Percentiles rank a stretch among this genome's conserved stretches.
Conservation (phyloP, 2,888 invertebrate species). For the Neoscelio sp. region DNA sequence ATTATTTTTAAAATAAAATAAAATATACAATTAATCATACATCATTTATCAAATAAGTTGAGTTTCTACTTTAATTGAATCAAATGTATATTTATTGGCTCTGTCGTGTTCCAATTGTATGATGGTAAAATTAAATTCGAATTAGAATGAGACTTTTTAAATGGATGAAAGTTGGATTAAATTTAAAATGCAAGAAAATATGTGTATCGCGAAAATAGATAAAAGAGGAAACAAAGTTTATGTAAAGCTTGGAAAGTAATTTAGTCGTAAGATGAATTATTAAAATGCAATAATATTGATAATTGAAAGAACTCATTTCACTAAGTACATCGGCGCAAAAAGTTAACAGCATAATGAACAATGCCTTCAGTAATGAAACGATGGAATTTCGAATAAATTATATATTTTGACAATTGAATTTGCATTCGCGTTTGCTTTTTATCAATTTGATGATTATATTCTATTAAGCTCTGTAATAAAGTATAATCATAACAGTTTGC, state of each 20-base stretch:
- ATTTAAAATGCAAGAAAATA: constrained; percentile 23
- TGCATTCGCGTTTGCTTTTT: constrained; percentile 7
- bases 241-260: constrained; percentile 20
- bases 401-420: constrained; percentile 24
- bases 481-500: constrained; percentile 25
- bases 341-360: constrained; percentile 47
- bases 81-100: constrained; percentile 33
- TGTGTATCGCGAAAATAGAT: background rate
- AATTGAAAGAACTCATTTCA: constrained; percentile 49
- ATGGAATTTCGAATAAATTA: constrained; percentile 29
- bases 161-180: constrained; percentile 22
- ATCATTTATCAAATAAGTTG: constrained; percentile 27
- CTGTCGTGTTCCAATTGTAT: constrained; percentile 9
- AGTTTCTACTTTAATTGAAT: constrained; percentile 16
- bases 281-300: constrained; percentile 43
- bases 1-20: too few species aligned
- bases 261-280: constrained; percentile 30
- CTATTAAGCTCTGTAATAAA: constrained; percentile 42
- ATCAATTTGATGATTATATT: constrained; percentile 53
- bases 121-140: constrained; percentile 27
- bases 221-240: constrained; percentile 23
- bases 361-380: constrained; percentile 29
- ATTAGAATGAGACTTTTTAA: constrained; percentile 11
- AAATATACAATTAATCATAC: too few species aligned
- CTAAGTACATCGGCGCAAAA: constrained; percentile 38